Evolutionary conservation across 2,797 vertebrate species (phyloP).

Genomic region (Alauda arvensis): DNA sequence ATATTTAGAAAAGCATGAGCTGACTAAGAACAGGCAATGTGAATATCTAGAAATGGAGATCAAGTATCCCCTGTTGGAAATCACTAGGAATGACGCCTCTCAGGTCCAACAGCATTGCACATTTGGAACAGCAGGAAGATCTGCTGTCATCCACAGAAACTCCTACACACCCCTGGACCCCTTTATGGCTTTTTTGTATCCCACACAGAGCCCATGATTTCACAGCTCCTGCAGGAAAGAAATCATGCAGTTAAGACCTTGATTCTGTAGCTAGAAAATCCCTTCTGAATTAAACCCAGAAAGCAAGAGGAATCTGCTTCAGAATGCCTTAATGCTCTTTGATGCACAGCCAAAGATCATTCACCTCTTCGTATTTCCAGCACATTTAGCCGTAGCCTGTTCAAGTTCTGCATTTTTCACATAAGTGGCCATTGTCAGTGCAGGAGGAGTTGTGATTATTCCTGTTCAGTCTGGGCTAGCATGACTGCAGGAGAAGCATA

Average conservation of each 20-base stretch:
- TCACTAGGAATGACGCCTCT: not conserved
- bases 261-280: constrained; percentile 41
- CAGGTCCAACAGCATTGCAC: not conserved
- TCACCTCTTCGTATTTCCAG: constrained; percentile 29
- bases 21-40: constrained; percentile 28
- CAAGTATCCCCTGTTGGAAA: not conserved
- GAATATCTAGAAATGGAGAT: constrained; percentile 17
- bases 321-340: constrained; percentile 34
- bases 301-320: constrained; percentile 32
- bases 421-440: not conserved
- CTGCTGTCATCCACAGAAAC: constrained; percentile 12
- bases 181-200: not conserved
- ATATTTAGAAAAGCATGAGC: constrained; percentile 31
- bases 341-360: constrained; percentile 42
- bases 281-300: constrained; percentile 33
- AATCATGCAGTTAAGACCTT: not conserved
- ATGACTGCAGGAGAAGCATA: not conserved
- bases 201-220: not conserved
- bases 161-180: not conserved
- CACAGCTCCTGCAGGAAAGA: not conserved
- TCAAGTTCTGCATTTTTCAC: constrained; percentile 36
- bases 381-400: constrained; percentile 11
- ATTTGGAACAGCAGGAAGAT: not conserved
- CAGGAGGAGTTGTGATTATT: not conserved
- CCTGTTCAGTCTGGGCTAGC: not conserved